Evolutionary conservation across 1,140 invertebrate species (phyloP).

Genomic region (Drusus annulatus): DNA sequence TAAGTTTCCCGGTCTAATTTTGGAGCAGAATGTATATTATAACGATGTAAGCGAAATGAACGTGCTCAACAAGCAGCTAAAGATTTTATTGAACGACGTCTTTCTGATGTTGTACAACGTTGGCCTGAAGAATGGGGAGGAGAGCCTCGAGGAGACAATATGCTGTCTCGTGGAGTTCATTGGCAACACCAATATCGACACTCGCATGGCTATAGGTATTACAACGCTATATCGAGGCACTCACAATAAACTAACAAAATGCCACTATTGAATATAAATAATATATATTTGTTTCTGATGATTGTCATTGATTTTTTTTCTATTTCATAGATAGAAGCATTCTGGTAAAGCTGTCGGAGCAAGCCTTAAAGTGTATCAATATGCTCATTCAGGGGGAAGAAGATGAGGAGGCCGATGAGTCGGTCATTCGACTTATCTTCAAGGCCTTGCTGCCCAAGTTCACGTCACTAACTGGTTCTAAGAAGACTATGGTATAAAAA

Average conservation of each 20-base stretch:
- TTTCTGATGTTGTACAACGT: constrained; percentile 21
- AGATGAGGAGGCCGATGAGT: constrained; percentile 15
- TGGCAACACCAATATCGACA: constrained; percentile 39
- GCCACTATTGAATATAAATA: neutral
- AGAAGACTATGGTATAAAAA: constrained; percentile 13
- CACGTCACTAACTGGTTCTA: constrained; percentile 8
- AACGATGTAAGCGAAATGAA: constrained; percentile 29
- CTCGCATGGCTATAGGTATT: constrained; percentile 37
- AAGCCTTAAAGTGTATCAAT: constrained; percentile 23
- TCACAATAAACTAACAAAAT: neutral
- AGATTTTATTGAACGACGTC: constrained; percentile 44
- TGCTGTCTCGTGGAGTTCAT: constrained; percentile 47
- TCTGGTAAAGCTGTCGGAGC: neutral
- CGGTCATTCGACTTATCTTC: constrained; percentile 25
- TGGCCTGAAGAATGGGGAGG: constrained; percentile 30
- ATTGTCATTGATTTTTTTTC: neutral
- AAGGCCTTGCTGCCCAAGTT: constrained; percentile 46
- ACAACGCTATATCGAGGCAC: too few relatives aligned
- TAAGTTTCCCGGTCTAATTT: constrained; percentile 30
- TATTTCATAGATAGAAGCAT: constrained; percentile 28
- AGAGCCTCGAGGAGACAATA: constrained; percentile 49
- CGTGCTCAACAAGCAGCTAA: constrained; percentile 37
- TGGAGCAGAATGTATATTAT: constrained; percentile 37
- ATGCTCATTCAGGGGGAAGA: constrained; percentile 35
- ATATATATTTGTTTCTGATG: too few relatives aligned